Evolutionary conservation across 2,888 invertebrate species (phyloP).

Genomic region (Synanthedon formicaeformis): DNA sequence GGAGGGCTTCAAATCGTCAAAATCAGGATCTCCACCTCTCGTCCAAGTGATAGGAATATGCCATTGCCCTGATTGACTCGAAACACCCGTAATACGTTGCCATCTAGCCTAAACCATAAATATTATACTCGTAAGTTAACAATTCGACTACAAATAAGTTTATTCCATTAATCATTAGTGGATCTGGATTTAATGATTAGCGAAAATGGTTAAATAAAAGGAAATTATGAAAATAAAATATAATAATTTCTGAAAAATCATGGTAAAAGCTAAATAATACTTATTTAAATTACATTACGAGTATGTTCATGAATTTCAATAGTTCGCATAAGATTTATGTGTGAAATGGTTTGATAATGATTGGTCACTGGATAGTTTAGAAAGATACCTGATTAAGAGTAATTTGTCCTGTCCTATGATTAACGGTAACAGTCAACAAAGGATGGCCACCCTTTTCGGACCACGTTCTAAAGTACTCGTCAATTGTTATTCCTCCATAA

Average conservation of each 20-base stretch:
- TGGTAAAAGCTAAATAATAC: too few species aligned
- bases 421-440: conserved; percentile 56
- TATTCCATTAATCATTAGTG: not conserved
- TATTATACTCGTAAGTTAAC: too few species aligned
- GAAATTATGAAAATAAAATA: too few species aligned
- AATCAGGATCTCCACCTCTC: conserved; percentile 40
- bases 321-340: too few species aligned
- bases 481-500: conserved; percentile 39
- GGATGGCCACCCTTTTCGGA: conserved; percentile 73
- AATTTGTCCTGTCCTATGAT: conserved; percentile 44
- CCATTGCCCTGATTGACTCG: conserved; percentile 30
- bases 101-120: conserved; percentile 32
- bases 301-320: too few species aligned
- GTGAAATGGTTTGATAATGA: too few species aligned
- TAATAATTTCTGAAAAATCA: too few species aligned
- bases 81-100: conserved; percentile 33
- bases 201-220: too few species aligned
- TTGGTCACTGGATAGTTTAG: too few species aligned
- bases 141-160: conserved; percentile 3
- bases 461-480: conserved; percentile 71
- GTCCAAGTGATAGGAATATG: conserved; percentile 61
- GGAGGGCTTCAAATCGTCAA: conserved; percentile 45
- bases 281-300: too few species aligned
- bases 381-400: conserved; percentile 45
- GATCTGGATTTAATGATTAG: too few species aligned